phyloP scores from a whole-genome alignment of 2,113 vertebrate species.

The Tetrax tetrax region DNA sequence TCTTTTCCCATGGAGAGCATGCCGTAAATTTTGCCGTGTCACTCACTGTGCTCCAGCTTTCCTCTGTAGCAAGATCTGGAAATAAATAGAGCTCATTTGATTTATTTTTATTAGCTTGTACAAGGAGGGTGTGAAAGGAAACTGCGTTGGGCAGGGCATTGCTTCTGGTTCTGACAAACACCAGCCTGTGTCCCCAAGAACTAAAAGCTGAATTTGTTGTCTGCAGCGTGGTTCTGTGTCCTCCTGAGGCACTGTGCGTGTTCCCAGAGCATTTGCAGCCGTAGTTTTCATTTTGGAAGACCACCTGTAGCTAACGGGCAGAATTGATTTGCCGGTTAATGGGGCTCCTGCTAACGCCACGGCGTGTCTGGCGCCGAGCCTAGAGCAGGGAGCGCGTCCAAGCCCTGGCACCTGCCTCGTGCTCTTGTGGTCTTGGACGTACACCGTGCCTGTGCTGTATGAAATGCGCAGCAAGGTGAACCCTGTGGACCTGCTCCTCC shows the following conservation, averaged over 20 bases:
- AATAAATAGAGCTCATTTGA: not conserved
- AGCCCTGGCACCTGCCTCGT: not conserved
- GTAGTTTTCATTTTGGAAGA: not conserved
- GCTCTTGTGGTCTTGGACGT: not conserved
- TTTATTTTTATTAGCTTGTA: not conserved
- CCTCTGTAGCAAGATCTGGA: not conserved
- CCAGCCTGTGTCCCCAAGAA: not conserved
- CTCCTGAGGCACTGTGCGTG: not conserved
- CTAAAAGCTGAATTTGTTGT: not conserved
- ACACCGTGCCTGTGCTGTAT: rapidly evolving
- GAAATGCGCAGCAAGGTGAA: not conserved
- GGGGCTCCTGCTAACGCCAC: not conserved
- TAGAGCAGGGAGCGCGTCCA: not conserved
- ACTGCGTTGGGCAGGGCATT: not conserved
- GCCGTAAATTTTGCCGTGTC: not conserved
- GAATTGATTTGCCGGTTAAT: not conserved
- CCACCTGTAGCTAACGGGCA: not conserved
- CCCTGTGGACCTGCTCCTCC: not conserved
- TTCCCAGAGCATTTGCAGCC: not conserved
- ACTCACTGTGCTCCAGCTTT: not conserved
- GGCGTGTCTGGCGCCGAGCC: not conserved
- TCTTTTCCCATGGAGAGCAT: not conserved
- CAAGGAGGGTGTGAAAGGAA: not conserved
- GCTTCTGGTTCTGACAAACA: not conserved
- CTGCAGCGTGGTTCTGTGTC: not conserved